phyloP scores from a whole-genome alignment of 1,140 invertebrate genomes.

The Coelopa frigida region DNA sequence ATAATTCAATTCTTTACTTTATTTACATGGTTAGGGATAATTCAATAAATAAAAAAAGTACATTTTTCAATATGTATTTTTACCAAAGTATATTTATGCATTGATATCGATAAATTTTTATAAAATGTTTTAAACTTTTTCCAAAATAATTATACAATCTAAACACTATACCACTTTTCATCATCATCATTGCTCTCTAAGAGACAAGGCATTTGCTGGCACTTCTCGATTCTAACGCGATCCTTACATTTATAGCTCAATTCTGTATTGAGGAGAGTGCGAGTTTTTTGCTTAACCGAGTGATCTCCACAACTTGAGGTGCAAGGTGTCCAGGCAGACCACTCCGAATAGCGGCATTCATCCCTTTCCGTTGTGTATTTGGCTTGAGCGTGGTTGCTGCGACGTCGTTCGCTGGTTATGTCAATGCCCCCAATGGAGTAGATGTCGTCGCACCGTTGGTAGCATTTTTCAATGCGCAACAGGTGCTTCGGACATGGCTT shows the following conservation, averaged over 20 bases:
- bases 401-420: background rate
- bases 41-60: too few species aligned
- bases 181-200: conserved; percentile 31
- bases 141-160: too few species aligned
- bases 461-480: conserved; percentile 31
- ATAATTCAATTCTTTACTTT: too few species aligned
- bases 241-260: conserved; percentile 40
- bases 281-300: conserved; percentile 32
- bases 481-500: conserved; percentile 58
- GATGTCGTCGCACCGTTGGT: conserved; percentile 41
- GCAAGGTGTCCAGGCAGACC: conserved; percentile 59
- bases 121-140: background rate
- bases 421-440: conserved; percentile 26
- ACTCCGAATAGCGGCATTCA: conserved; percentile 54
- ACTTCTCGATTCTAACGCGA: conserved; percentile 39
- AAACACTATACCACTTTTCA: conserved; percentile 27
- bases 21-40: too few species aligned
- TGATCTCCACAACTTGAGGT: conserved; percentile 53
- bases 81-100: background rate
- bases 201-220: conserved; percentile 38
- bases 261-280: conserved; percentile 37
- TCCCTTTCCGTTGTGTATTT: conserved; percentile 18
- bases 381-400: background rate
- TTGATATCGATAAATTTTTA: background rate
- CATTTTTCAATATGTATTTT: too few species aligned